Evolutionary conservation across 2,888 invertebrate species (phyloP).

Genomic region (Peribatodes rhomboidaria): DNA sequence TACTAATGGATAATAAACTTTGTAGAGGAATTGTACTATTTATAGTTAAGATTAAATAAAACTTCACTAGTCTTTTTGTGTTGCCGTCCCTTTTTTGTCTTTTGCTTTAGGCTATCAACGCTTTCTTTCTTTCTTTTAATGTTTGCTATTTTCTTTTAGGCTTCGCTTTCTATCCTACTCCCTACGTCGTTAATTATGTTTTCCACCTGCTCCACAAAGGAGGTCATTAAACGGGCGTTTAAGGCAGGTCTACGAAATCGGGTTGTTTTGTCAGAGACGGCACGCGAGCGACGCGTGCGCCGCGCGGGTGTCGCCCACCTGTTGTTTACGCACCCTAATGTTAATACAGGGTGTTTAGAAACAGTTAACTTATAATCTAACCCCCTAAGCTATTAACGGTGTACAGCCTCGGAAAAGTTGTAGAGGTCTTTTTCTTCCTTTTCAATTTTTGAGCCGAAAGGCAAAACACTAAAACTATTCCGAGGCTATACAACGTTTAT

Average conservation of each 20-base stretch:
- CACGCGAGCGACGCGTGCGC: constrained; percentile 60
- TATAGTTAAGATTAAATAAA: too few species aligned
- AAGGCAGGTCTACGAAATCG: constrained; percentile 44
- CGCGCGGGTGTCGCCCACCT: constrained; percentile 60
- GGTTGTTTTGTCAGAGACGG: constrained; percentile 39
- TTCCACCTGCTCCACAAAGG: constrained; percentile 38
- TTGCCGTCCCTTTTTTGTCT: not conserved
- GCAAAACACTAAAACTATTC: too few species aligned
- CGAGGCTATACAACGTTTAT: too few species aligned
- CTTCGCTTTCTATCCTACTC: not conserved
- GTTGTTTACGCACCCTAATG: constrained; percentile 60
- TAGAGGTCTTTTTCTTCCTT: too few species aligned
- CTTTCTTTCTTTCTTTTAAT: not conserved
- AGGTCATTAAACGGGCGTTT: constrained; percentile 38
- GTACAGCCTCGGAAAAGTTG: too few species aligned
- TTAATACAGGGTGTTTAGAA: constrained; percentile 54
- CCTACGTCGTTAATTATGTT: constrained; percentile 10
- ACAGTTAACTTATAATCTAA: not conserved
- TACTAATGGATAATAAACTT: too few species aligned
- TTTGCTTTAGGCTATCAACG: too few species aligned
- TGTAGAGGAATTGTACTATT: too few species aligned
- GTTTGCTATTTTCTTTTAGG: not conserved
- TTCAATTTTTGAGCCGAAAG: too few species aligned
- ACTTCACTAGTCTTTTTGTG: not conserved
- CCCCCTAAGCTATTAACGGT: too few species aligned